phyloP scores from a whole-genome alignment of 1,140 invertebrate species.

The Telenomus remus region DNA sequence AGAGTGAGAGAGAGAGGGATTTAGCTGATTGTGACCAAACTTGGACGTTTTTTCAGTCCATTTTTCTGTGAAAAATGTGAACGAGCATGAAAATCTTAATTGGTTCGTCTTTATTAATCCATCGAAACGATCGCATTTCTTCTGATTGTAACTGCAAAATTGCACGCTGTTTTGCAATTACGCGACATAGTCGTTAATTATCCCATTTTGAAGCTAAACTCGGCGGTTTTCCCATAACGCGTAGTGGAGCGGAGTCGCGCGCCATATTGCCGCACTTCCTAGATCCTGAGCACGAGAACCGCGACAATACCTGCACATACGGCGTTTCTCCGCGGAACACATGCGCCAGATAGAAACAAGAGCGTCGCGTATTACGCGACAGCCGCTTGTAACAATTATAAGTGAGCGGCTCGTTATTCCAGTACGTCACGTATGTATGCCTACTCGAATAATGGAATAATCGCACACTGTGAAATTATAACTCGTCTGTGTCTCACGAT shows the following conservation, averaged over 20 bases:
- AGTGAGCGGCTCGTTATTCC: slow-evolving; percentile 51
- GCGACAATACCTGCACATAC: too few relatives aligned
- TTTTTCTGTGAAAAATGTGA: not conserved
- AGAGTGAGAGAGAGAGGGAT: too few relatives aligned
- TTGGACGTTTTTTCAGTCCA: too few relatives aligned
- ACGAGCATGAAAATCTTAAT: slow-evolving; percentile 11
- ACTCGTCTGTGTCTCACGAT: slow-evolving; percentile 43
- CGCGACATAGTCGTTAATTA: slow-evolving; percentile 36
- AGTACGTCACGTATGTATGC: not conserved
- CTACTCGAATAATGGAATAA: slow-evolving; percentile 49
- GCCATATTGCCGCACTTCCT: slow-evolving; percentile 53
- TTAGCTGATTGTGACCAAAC: too few relatives aligned
- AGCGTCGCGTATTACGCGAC: slow-evolving; percentile 52
- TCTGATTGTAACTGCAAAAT: slow-evolving; percentile 34
- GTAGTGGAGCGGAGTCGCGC: slow-evolving; percentile 34
- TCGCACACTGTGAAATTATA: slow-evolving; percentile 50
- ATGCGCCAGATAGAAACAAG: slow-evolving; percentile 36
- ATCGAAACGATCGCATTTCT: slow-evolving; percentile 36
- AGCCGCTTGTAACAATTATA: slow-evolving; percentile 54
- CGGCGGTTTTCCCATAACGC: slow-evolving; percentile 50
- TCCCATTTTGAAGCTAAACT: slow-evolving; percentile 40
- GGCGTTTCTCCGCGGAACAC: slow-evolving; percentile 46
- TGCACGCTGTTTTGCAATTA: slow-evolving; percentile 41
- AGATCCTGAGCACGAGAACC: slow-evolving; percentile 51
- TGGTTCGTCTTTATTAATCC: slow-evolving; percentile 27